A percentile compares a stretch with the other conserved stretches of the same genome.
phyloP scores from a whole-genome alignment of 2,113 vertebrate genomes.

The Dunckerocampus dactyliophorus region DNA sequence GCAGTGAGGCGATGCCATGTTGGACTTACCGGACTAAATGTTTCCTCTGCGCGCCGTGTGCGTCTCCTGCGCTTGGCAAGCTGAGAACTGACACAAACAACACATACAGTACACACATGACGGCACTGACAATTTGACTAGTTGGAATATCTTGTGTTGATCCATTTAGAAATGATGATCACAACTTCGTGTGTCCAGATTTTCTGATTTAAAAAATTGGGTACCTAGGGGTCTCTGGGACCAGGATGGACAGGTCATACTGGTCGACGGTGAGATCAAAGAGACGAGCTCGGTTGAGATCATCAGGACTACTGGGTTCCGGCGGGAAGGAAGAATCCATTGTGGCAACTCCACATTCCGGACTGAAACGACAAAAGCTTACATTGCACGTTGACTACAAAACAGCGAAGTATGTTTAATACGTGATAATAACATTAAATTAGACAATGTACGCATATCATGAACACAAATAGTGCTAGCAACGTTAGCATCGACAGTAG shows the following conservation, averaged over 20 bases:
- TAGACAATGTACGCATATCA: no score
- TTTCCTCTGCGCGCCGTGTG: not conserved
- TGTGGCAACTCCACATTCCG: not conserved
- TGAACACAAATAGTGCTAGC: not conserved
- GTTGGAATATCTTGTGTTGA: not conserved
- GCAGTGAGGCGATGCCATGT: fast-evolving
- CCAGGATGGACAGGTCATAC: slow-evolving; percentile 23
- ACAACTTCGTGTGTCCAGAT: no score
- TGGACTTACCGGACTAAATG: slow-evolving; percentile 34
- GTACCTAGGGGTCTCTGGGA: slow-evolving; percentile 74
- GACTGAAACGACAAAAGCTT: not conserved
- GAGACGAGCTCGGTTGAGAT: slow-evolving; percentile 54
- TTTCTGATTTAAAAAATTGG: not conserved
- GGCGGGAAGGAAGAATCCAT: slow-evolving; percentile 25
- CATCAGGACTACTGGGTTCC: slow-evolving; percentile 46
- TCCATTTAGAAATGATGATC: no score
- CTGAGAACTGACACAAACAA: slow-evolving; percentile 28
- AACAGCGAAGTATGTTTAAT: no score
- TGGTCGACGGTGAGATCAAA: slow-evolving; percentile 42
- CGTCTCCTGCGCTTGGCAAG: slow-evolving; percentile 30
- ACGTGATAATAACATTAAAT: no score
- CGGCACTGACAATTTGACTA: not conserved
- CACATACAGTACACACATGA: no score
- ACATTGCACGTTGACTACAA: not conserved
- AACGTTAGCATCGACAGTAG: not conserved